These are phyloP conservation scores for Rhinichthys klamathensis DNA, from an alignment of 2,113 vertebrate species.

Conservation along the genomic window DNA sequence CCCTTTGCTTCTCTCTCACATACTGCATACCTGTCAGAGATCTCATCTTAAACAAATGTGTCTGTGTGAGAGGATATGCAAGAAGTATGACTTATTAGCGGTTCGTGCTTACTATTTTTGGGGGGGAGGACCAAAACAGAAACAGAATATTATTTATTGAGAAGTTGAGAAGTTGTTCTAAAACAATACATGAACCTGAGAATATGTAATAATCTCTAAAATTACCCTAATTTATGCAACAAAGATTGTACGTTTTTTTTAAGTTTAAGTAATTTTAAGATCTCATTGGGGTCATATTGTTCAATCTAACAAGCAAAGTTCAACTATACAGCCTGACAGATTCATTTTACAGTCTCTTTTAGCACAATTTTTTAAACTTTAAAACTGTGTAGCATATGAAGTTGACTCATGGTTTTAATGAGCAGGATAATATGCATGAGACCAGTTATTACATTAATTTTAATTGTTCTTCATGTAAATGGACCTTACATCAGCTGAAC, in stretches of 20 bases:
- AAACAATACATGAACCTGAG: neutral
- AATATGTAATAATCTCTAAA: neutral
- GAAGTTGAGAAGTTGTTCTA: neutral
- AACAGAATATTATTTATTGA: neutral
- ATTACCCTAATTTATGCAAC: neutral
- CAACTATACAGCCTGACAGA: neutral
- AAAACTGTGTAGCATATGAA: neutral
- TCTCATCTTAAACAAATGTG: neutral
- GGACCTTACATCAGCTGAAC: neutral
- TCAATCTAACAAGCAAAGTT: neutral
- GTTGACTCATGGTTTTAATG: neutral
- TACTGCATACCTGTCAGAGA: constrained; percentile 54
- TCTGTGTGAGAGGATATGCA: neutral
- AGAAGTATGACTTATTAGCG: neutral
- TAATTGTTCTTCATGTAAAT: constrained; percentile 3
- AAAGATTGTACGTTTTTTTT: neutral
- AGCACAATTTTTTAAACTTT: neutral
- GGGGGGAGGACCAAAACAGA: neutral
- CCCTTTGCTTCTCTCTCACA: constrained; percentile 12
- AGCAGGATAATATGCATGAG: neutral
- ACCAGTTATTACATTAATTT: constrained; percentile 1
- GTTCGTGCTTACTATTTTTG: neutral
- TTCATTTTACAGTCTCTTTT: neutral
- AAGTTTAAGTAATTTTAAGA: neutral
- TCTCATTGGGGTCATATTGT: neutral